phyloP scores from a whole-genome alignment of 2,113 vertebrate species.

The Vombatus ursinus region DNA sequence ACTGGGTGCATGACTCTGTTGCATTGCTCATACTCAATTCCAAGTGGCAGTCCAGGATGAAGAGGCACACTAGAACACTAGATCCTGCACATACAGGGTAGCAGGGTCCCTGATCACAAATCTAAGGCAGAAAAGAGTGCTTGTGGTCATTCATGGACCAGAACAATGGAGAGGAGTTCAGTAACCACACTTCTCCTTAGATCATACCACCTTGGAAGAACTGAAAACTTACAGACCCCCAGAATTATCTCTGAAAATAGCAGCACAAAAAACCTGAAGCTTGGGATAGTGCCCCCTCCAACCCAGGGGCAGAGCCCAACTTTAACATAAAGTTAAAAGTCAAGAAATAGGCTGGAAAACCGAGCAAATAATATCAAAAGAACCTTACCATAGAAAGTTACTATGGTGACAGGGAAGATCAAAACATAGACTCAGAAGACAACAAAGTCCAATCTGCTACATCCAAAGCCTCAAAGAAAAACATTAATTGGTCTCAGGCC shows the following conservation, averaged over 20 bases:
- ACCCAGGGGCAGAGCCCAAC: background rate
- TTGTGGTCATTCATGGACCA: background rate
- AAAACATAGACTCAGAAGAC: no score
- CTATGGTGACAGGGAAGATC: no score
- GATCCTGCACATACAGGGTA: background rate
- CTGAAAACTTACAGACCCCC: background rate
- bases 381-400: no score
- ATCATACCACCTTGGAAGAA: background rate
- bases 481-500: no score
- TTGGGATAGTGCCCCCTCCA: background rate
- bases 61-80: background rate
- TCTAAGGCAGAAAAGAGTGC: background rate
- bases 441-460: no score
- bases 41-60: background rate
- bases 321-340: background rate
- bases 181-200: no score
- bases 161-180: background rate
- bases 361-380: no score
- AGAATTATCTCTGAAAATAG: background rate
- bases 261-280: background rate
- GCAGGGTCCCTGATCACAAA: background rate
- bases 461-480: no score
- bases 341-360: no score
- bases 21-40: background rate
- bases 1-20: no score